Evolutionary conservation across 2,888 invertebrate species (phyloP).

Genomic region (Caenorhabditis doughertyi): DNA sequence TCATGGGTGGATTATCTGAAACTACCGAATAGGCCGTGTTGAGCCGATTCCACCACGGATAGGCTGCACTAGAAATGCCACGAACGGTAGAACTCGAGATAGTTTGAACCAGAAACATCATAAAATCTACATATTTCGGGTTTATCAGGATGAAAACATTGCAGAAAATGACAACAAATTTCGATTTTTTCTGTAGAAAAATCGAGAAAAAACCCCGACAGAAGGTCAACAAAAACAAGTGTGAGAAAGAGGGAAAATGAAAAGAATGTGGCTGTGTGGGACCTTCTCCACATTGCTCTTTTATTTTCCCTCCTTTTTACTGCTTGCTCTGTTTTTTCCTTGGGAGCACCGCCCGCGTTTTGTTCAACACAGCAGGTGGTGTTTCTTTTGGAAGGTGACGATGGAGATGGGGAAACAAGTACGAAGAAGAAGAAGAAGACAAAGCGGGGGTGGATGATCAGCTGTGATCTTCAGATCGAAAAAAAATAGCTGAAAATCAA

Average conservation of each 20-base stretch:
- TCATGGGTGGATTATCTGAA: no score
- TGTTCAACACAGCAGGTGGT: constrained; percentile 39
- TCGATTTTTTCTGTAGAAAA: no score
- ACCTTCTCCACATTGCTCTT: constrained; percentile 10
- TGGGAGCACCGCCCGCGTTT: constrained; percentile 30
- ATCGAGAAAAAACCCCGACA: background rate
- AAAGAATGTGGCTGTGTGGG: constrained; percentile 28
- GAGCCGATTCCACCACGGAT: no score
- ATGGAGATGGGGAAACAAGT: no score
- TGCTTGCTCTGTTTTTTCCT: background rate
- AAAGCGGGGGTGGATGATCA: background rate
- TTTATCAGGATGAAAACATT: no score
- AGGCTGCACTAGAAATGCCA: no score
- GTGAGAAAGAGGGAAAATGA: background rate
- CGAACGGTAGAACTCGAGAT: no score
- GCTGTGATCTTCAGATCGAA: background rate
- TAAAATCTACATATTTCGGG: no score
- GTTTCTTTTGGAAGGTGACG: background rate
- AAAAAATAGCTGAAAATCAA: background rate
- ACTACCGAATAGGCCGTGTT: no score
- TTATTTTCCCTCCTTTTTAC: constrained; percentile 21
- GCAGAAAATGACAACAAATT: no score
- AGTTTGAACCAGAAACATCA: no score
- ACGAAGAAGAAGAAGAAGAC: background rate
- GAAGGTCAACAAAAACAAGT: background rate